phyloP scores from a whole-genome alignment of 1,140 invertebrate genomes.

The Aphaenogaster rudis region DNA sequence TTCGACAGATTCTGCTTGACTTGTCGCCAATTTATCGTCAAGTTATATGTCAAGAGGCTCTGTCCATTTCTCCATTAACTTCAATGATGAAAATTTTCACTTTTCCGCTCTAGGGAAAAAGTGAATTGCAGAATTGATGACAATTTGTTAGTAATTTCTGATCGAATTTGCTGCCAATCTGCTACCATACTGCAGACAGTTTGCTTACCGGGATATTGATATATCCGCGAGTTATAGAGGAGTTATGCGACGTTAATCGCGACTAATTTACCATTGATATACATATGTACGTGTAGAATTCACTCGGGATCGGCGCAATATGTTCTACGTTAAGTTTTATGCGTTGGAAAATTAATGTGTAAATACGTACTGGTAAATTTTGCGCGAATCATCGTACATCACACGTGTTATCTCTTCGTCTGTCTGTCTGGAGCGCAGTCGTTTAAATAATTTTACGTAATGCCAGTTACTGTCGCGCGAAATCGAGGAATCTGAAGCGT shows the following conservation, averaged over 20 bases:
- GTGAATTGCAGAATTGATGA: no score
- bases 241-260: background rate
- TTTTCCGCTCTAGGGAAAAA: no score
- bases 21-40: no score
- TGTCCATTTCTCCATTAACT: no score
- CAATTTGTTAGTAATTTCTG: no score
- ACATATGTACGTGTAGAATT: background rate
- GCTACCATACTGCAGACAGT: no score
- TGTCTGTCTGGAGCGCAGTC: slow-evolving; percentile 14
- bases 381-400: slow-evolving; percentile 11
- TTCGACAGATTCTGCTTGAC: no score
- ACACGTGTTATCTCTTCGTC: slow-evolving; percentile 13
- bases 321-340: slow-evolving; percentile 23
- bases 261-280: slow-evolving; percentile 30
- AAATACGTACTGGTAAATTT: slow-evolving; percentile 15
- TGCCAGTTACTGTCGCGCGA: background rate
- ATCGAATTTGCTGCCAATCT: no score
- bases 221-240: background rate
- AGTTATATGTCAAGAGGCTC: no score
- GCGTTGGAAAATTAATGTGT: slow-evolving; percentile 13
- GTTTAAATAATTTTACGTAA: slow-evolving; percentile 43
- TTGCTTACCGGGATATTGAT: background rate
- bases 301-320: slow-evolving; percentile 43
- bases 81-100: no score
- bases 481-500: slow-evolving; percentile 11